A percentile compares a stretch with the other conserved stretches of the same genome.
Evolutionary conservation across 2,888 invertebrate species (phyloP).

Genomic region (Piscicola geometra): DNA sequence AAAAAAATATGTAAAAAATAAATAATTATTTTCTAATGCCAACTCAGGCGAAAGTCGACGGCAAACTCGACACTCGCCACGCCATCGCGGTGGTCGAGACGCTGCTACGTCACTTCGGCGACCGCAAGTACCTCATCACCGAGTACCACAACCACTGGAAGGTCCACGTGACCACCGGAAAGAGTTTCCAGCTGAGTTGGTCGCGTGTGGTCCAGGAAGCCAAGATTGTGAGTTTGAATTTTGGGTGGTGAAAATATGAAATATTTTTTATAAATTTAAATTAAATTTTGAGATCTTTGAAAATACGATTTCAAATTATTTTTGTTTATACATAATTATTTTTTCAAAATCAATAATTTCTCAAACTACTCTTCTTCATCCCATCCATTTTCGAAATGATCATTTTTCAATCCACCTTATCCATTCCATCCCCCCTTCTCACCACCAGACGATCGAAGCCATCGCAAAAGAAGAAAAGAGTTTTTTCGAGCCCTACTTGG

Average conservation of each 20-base stretch:
- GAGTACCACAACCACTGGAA: conserved; percentile 71
- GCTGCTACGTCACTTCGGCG: conserved; percentile 48
- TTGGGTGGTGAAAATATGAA: no score
- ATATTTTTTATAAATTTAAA: no score
- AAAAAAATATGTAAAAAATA: no score
- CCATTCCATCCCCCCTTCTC: background rate
- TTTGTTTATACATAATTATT: no score
- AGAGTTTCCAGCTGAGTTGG: conserved; percentile 59
- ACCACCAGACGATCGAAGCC: conserved; percentile 50
- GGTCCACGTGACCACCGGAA: conserved; percentile 62
- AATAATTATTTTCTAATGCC: no score
- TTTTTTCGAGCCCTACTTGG: conserved; percentile 51
- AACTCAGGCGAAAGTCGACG: conserved; percentile 50
- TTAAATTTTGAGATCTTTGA: no score
- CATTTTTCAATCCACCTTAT: no score
- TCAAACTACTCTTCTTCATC: background rate
- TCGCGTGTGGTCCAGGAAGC: conserved; percentile 63
- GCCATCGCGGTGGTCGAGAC: conserved; percentile 51
- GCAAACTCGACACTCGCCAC: conserved; percentile 49
- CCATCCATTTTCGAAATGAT: no score
- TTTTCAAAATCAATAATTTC: no score
- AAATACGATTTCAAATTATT: no score
- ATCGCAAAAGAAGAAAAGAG: conserved; percentile 50
- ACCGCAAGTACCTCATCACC: conserved; percentile 58
- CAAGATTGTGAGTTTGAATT: conserved; percentile 66